A percentile compares a stretch with the other conserved stretches of the same genome.
These are phyloP conservation scores for Bembecia ichneumoniformis DNA, from an alignment of 2,888 invertebrate genomes.

Conservation along the genomic window DNA sequence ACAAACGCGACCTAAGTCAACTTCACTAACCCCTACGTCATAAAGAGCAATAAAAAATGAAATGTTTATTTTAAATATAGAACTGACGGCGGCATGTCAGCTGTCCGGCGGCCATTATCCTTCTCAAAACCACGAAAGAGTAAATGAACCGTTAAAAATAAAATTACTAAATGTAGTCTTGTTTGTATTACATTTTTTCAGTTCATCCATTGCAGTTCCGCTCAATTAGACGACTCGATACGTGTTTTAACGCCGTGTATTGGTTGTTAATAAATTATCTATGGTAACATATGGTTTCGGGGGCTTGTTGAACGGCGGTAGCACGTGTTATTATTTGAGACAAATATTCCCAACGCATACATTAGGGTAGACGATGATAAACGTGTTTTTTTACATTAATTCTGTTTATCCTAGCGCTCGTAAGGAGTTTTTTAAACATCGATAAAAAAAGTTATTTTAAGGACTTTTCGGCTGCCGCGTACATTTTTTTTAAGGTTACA, in stretches of 20 bases:
- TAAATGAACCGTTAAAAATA: slow-evolving; percentile 62
- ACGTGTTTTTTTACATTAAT: too few relatives aligned
- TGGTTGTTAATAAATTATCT: slow-evolving; percentile 25
- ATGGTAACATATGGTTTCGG: slow-evolving; percentile 31
- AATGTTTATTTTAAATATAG: slow-evolving; percentile 65
- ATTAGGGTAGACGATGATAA: not conserved
- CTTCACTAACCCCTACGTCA: slow-evolving; percentile 15
- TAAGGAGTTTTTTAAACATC: too few relatives aligned
- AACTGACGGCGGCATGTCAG: slow-evolving; percentile 57
- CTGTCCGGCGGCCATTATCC: slow-evolving; percentile 55
- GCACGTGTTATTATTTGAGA: slow-evolving; percentile 46
- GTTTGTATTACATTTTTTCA: slow-evolving; percentile 36
- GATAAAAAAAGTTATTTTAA: not conserved
- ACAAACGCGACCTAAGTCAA: slow-evolving; percentile 7
- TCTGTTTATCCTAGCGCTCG: too few relatives aligned
- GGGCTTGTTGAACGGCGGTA: slow-evolving; percentile 16
- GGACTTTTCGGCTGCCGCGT: too few relatives aligned
- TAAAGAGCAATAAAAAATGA: slow-evolving; percentile 37
- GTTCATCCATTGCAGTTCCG: slow-evolving; percentile 43
- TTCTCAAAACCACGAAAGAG: slow-evolving; percentile 38
- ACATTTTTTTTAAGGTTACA: not conserved
- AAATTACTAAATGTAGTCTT: slow-evolving; percentile 30
- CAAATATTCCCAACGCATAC: not conserved
- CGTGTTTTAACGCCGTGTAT: slow-evolving; percentile 8
- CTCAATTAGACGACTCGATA: slow-evolving; percentile 35